These are phyloP conservation scores for Cheilosia grossa DNA, from an alignment of 2,888 invertebrate species.

Conservation along the genomic window DNA sequence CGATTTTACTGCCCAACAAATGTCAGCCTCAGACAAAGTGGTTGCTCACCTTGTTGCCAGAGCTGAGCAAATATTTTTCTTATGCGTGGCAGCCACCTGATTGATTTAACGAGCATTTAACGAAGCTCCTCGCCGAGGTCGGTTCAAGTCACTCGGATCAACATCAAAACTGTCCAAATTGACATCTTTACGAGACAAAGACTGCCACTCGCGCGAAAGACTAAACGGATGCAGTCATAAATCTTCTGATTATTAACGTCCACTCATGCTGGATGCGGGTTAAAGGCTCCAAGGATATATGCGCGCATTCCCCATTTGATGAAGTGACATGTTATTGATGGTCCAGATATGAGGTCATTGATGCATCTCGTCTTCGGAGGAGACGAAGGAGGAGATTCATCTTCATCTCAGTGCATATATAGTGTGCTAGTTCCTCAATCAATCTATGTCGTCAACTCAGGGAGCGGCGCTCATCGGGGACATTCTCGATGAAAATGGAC, in stretches of 20 bases:
- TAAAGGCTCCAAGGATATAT: constrained; percentile 37
- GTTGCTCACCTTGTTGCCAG: constrained; percentile 30
- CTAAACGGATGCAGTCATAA: constrained; percentile 54
- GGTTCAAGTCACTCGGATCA: constrained; percentile 55
- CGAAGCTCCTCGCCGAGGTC: constrained; percentile 37
- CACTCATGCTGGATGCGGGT: constrained; percentile 42
- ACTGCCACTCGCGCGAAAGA: constrained; percentile 38
- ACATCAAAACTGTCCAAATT: constrained; percentile 50
- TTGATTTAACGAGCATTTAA: constrained; percentile 69
- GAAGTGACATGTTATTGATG: constrained; percentile 72
- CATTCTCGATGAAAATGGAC: constrained; percentile 63
- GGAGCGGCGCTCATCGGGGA: constrained; percentile 57
- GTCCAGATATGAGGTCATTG: constrained; percentile 72
- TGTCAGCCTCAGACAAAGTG: constrained; percentile 50
- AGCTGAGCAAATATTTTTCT: constrained; percentile 65
- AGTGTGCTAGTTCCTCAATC: constrained; percentile 68
- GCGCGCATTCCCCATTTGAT: constrained; percentile 67
- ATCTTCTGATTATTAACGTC: constrained; percentile 70
- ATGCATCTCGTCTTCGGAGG: constrained; percentile 45
- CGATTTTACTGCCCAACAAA: constrained; percentile 24
- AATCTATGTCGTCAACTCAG: constrained; percentile 61
- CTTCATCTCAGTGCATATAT: constrained; percentile 50
- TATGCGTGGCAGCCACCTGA: constrained; percentile 15
- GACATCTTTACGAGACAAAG: constrained; percentile 67
- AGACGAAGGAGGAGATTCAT: constrained; percentile 63